Conservation (phyloP, 2,888 invertebrate species). For the Capitulum mitella region DNA sequence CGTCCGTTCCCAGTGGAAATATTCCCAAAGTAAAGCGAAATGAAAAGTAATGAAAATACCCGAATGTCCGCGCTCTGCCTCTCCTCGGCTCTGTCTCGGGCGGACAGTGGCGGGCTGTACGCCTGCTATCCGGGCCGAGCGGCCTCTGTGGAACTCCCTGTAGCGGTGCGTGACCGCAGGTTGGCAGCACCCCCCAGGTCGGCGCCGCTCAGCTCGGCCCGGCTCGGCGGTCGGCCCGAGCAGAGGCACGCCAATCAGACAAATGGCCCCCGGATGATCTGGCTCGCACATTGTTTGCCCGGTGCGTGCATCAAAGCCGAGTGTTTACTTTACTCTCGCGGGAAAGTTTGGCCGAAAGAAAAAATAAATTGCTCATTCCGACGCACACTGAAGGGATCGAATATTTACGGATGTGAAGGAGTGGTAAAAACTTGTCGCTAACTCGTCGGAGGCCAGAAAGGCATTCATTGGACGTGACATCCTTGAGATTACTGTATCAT, state of each 20-base stretch:
- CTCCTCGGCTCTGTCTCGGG: too few relatives aligned
- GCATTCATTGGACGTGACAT: background rate
- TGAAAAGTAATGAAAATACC: conserved; percentile 22
- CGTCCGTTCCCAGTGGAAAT: conserved; percentile 5
- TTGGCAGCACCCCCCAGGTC: too few relatives aligned
- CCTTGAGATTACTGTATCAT: background rate
- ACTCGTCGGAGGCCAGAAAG: background rate
- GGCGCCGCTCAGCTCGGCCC: too few relatives aligned
- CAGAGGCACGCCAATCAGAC: background rate
- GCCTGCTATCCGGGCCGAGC: too few relatives aligned
- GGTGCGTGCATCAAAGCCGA: background rate
- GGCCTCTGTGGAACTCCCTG: too few relatives aligned
- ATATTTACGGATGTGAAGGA: background rate
- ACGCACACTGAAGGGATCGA: background rate
- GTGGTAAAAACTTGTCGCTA: background rate
- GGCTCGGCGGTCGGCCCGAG: background rate
- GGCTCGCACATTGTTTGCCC: background rate
- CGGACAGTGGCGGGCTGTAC: too few relatives aligned
- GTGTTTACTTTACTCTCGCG: background rate
- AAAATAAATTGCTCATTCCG: conserved; percentile 13
- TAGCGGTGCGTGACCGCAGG: too few relatives aligned
- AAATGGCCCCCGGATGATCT: background rate
- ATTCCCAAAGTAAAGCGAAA: conserved; percentile 12
- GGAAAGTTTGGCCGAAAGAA: background rate
- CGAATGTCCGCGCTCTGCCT: background rate